These are phyloP conservation scores for Urocynchramus pylzowi DNA, from an alignment of 2,113 vertebrate genomes.

Conservation along the genomic window DNA sequence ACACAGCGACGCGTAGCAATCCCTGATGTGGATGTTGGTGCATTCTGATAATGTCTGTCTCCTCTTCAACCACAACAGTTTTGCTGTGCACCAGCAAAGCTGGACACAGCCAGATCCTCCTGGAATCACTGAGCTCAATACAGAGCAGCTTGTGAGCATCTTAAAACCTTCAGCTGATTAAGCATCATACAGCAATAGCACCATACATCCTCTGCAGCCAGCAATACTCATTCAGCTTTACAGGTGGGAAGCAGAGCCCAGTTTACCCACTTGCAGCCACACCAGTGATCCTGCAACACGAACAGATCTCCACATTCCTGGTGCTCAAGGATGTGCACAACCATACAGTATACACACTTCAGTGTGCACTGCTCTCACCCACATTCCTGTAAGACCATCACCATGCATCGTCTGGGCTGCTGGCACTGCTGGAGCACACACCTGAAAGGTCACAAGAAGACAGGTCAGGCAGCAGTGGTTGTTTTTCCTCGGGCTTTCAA, in stretches of 20 bases:
- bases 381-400: background rate
- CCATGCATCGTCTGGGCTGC: rapidly evolving
- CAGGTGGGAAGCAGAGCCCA: background rate
- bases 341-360: rapidly evolving
- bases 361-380: background rate
- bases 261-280: background rate
- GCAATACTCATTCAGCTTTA: background rate
- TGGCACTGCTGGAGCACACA: background rate
- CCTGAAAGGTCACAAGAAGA: background rate
- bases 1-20: rapidly evolving
- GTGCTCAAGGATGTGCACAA: rapidly evolving
- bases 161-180: background rate
- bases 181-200: background rate
- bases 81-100: background rate
- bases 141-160: background rate
- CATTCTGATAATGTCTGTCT: background rate
- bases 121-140: background rate
- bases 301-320: rapidly evolving
- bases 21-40: background rate
- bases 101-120: background rate
- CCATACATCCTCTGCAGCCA: background rate
- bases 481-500: rapidly evolving
- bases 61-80: background rate
- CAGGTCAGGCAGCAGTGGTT: background rate
- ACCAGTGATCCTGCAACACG: background rate